Percentiles rank a stretch among this genome's conserved stretches.
Evolutionary conservation across 2,888 invertebrate genomes (phyloP).

Genomic region (Trissoscelio sp.): DNA sequence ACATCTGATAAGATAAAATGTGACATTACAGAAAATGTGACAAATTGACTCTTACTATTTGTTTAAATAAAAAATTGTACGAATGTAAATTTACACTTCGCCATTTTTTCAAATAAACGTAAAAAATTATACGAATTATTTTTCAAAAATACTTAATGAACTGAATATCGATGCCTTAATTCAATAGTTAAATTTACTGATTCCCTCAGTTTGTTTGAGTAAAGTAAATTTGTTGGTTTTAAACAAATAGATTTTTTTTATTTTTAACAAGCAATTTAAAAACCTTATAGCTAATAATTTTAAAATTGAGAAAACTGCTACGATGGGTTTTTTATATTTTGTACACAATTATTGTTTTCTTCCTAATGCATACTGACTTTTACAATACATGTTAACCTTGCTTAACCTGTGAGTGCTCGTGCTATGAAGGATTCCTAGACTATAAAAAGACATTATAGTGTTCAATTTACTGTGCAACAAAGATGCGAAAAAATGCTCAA

Average conservation of each 20-base stretch:
- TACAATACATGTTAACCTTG: conserved; percentile 42
- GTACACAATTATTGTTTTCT: conserved; percentile 19
- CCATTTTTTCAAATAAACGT: too few relatives aligned
- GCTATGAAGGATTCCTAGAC: conserved; percentile 39
- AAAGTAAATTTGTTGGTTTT: background rate
- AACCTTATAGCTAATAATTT: background rate
- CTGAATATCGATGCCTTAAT: too few relatives aligned
- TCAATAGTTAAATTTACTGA: too few relatives aligned
- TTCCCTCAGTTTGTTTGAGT: background rate
- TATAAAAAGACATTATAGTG: conserved; percentile 43
- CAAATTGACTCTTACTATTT: conserved; percentile 36
- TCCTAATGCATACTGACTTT: conserved; percentile 28
- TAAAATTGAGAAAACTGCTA: conserved; percentile 6
- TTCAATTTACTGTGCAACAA: conserved; percentile 38
- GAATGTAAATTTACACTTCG: background rate
- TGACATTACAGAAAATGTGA: conserved; percentile 46
- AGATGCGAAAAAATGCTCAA: conserved; percentile 21
- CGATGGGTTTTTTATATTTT: conserved; percentile 1
- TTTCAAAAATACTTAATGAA: too few relatives aligned
- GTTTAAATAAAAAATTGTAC: conserved; percentile 11
- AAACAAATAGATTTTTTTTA: background rate
- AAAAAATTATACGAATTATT: too few relatives aligned
- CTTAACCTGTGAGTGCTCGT: conserved; percentile 44
- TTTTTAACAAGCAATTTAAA: background rate
- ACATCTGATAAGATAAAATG: conserved; percentile 37